phyloP scores from a whole-genome alignment of 1,140 invertebrate species.

The Halyomorpha halys region DNA sequence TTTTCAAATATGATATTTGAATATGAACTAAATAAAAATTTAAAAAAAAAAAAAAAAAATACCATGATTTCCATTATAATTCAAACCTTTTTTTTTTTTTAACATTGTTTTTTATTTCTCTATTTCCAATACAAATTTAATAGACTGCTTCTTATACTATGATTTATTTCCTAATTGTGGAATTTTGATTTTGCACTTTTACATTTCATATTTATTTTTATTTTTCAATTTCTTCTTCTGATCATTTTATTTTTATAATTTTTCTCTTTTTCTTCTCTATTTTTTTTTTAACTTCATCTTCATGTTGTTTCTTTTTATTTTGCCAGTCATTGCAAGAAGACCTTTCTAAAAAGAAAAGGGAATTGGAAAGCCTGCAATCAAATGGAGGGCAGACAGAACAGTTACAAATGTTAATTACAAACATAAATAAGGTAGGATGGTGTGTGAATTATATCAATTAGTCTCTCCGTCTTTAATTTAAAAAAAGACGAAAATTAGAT shows the following conservation, averaged over 20 bases:
- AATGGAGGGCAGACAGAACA: constrained; percentile 38
- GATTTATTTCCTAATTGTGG: too few species aligned
- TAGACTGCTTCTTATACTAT: too few species aligned
- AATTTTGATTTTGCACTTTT: background rate
- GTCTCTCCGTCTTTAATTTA: too few species aligned
- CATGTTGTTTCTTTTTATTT: constrained; percentile 22
- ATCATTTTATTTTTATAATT: background rate
- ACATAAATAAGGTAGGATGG: constrained; percentile 43
- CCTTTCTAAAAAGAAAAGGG: constrained; percentile 42
- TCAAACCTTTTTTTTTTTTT: too few species aligned
- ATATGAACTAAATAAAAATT: too few species aligned
- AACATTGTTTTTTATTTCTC: too few species aligned
- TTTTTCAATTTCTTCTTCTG: background rate
- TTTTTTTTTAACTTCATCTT: constrained; percentile 13
- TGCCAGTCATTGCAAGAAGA: constrained; percentile 59
- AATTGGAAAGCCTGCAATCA: constrained; percentile 45
- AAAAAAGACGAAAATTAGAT: too few species aligned
- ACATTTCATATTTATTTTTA: background rate
- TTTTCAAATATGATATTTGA: too few species aligned
- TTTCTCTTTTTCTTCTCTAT: background rate
- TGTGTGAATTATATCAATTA: constrained; percentile 11
- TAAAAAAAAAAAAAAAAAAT: too few species aligned
- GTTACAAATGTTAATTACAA: constrained; percentile 37
- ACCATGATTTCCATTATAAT: too few species aligned
- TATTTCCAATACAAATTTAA: too few species aligned